These are phyloP conservation scores for Styela clava DNA, from an alignment of 23 tunicate genomes.

Conservation along the genomic window DNA sequence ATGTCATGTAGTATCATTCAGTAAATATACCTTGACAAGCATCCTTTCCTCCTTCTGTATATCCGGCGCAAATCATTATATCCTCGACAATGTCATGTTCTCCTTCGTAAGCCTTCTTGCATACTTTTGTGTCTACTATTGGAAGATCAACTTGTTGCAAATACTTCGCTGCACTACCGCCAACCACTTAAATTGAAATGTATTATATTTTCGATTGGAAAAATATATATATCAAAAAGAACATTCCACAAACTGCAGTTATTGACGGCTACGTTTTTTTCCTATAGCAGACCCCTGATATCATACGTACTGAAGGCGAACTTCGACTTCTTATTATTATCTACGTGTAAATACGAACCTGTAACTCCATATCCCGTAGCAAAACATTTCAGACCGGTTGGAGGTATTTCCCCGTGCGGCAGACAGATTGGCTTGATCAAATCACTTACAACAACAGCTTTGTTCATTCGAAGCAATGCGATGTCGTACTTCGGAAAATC, in stretches of 20 bases:
- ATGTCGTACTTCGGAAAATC: conserved; percentile 22
- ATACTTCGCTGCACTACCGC: conserved; percentile 46
- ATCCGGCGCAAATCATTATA: conserved; percentile 80
- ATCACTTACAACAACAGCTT: neutral
- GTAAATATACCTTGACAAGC: conserved; percentile 75
- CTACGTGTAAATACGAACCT: too few species aligned
- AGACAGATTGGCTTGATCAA: conserved; percentile 18
- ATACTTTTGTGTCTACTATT: conserved; percentile 33
- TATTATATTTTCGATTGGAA: too few species aligned
- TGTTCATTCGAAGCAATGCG: conserved; percentile 13
- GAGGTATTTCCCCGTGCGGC: conserved; percentile 23
- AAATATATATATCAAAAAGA: too few species aligned
- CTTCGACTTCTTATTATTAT: neutral
- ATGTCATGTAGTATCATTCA: neutral
- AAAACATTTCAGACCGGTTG: conserved; percentile 14
- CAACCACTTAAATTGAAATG: conserved; percentile 17
- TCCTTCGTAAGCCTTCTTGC: conserved; percentile 31
- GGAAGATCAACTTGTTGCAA: conserved; percentile 63
- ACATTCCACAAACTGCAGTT: neutral
- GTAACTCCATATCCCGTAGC: conserved; percentile 26
- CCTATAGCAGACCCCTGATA: neutral
- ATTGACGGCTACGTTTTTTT: neutral
- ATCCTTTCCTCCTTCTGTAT: conserved; percentile 62
- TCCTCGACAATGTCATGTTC: conserved; percentile 34
- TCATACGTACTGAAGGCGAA: neutral